Conservation (phyloP, 2,113 vertebrate species). For the Nothoprocta pentlandii region DNA sequence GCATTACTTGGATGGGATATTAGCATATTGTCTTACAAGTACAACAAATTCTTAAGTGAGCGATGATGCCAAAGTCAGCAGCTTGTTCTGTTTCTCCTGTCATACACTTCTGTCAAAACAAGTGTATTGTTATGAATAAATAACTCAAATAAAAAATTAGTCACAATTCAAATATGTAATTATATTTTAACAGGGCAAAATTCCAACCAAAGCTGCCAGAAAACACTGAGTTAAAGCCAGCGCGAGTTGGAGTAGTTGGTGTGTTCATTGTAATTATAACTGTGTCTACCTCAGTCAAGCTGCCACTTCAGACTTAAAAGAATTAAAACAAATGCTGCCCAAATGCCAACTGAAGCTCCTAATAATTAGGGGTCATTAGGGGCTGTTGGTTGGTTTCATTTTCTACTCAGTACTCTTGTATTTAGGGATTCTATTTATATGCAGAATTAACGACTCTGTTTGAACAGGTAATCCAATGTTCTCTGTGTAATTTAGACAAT, state of each 20-base stretch:
- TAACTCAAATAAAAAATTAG: constrained; percentile 33
- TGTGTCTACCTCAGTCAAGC: background rate
- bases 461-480: constrained; percentile 62
- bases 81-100: constrained; percentile 9
- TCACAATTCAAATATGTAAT: constrained; percentile 20
- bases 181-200: constrained; percentile 53
- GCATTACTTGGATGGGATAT: background rate
- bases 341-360: constrained; percentile 65
- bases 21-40: constrained; percentile 10
- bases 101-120: constrained; percentile 21
- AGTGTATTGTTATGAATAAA: constrained; percentile 9
- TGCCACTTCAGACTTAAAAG: constrained; percentile 59
- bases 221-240: constrained; percentile 36
- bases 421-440: constrained; percentile 52
- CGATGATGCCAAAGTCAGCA: background rate
- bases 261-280: constrained; percentile 33
- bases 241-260: constrained; percentile 6
- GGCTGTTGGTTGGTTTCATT: constrained; percentile 31
- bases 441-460: constrained; percentile 50
- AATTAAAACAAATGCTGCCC: constrained; percentile 62
- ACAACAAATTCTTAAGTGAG: background rate
- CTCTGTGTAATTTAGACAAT: constrained; percentile 50
- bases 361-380: constrained; percentile 54
- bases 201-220: constrained; percentile 47
- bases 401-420: background rate